Evolutionary conservation across 2,797 vertebrate genomes (phyloP).

Genomic region (Spondyliosoma cantharus): DNA sequence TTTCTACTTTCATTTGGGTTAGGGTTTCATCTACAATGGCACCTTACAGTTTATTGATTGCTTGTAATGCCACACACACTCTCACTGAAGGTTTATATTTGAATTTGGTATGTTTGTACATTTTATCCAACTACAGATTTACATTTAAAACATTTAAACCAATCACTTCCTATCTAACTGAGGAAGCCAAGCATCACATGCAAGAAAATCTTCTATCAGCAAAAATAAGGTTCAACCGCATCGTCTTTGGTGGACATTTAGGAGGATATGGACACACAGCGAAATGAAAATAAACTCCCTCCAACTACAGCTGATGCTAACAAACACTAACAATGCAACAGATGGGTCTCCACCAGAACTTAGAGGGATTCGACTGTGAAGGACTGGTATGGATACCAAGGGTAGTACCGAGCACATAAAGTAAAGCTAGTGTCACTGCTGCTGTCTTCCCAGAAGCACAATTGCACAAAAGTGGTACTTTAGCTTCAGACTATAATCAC

Average conservation of each 20-base stretch:
- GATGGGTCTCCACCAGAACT: conserved; percentile 26
- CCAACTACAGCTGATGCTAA: neutral
- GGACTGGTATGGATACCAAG: neutral
- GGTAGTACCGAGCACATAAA: neutral
- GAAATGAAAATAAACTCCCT: conserved; percentile 18
- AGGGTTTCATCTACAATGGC: neutral
- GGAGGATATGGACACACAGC: neutral
- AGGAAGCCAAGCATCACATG: neutral
- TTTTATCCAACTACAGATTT: neutral
- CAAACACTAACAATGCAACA: conserved; percentile 12
- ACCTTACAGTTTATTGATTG: neutral
- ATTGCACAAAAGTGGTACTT: neutral
- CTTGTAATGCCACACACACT: fast-evolving
- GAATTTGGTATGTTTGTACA: neutral
- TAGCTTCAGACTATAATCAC: conserved; percentile 14
- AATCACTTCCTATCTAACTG: neutral
- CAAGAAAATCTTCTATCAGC: too few species aligned
- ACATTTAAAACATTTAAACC: neutral
- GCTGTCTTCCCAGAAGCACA: neutral
- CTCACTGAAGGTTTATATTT: neutral
- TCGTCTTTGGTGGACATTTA: neutral
- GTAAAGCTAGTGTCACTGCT: neutral
- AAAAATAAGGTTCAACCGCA: neutral
- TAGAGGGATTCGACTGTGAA: neutral
- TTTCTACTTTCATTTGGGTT: neutral